Conservation (phyloP, 2,888 invertebrate genomes). For the Tyria jacobaeae region DNA sequence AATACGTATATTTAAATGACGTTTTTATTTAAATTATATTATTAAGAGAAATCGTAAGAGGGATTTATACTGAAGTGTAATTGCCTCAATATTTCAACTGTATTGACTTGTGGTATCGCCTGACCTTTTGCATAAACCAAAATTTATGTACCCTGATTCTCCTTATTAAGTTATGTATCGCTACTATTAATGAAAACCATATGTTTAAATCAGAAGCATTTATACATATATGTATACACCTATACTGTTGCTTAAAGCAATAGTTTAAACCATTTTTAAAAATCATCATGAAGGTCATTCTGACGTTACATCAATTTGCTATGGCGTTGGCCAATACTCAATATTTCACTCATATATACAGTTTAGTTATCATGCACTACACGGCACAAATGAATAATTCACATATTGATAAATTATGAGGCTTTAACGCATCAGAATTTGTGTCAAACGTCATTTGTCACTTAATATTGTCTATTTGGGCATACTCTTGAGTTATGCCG, state of each 20-base stretch:
- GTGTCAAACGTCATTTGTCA: conserved; percentile 20
- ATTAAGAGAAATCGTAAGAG: conserved; percentile 27
- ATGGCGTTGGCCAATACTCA: conserved; percentile 12
- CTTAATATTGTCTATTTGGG: conserved; percentile 7
- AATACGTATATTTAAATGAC: too few species aligned
- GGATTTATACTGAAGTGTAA: conserved; percentile 17
- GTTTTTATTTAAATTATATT: conserved; percentile 20
- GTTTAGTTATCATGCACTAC: neutral
- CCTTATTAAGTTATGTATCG: conserved; percentile 33
- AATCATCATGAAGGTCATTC: conserved; percentile 47
- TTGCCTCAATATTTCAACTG: conserved; percentile 32
- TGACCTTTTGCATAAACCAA: conserved; percentile 40
- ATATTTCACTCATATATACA: neutral
- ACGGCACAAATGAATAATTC: too few species aligned
- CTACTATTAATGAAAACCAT: conserved; percentile 30
- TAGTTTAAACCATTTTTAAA: conserved; percentile 36
- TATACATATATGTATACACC: too few species aligned
- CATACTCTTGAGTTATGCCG: conserved; percentile 15
- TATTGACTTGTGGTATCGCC: conserved; percentile 19
- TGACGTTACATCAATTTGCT: conserved; percentile 38
- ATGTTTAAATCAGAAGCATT: too few species aligned
- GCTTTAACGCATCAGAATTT: conserved; percentile 30
- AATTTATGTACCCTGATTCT: conserved; percentile 34
- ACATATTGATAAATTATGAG: conserved; percentile 24
- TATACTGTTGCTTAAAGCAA: conserved; percentile 21